phyloP scores from a whole-genome alignment of 2,888 invertebrate genomes.

The Drosophila subquinaria region DNA sequence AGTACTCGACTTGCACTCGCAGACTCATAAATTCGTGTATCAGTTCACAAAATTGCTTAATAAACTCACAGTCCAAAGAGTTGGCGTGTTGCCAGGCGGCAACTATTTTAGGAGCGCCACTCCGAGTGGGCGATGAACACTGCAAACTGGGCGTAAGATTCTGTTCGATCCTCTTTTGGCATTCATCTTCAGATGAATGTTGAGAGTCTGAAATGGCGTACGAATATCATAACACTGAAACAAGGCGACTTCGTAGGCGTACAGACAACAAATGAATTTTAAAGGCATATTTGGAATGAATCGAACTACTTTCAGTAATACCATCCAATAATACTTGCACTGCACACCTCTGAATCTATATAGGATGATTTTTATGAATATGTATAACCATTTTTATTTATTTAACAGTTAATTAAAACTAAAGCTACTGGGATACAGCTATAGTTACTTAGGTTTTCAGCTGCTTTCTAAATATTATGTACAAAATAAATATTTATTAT shows the following conservation, averaged over 20 bases:
- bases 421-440: no score
- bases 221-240: constrained; percentile 11
- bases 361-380: neutral
- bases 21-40: constrained; percentile 18
- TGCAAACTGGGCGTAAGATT: constrained; percentile 29
- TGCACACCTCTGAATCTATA: neutral
- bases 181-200: neutral
- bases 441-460: no score
- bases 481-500: no score
- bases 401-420: no score
- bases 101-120: constrained; percentile 63
- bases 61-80: constrained; percentile 39
- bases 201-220: neutral
- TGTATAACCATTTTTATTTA: no score
- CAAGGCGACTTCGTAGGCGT: constrained; percentile 8
- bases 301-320: neutral
- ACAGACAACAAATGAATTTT: constrained; percentile 9
- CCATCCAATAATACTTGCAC: neutral
- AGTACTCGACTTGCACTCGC: constrained; percentile 57
- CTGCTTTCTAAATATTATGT: no score
- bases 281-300: neutral
- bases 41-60: constrained; percentile 66
- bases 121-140: constrained; percentile 58
- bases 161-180: neutral
- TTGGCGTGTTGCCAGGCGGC: constrained; percentile 50